Evolutionary conservation across 2,797 vertebrate species (phyloP).

Genomic region (Sebastes matsubarae): DNA sequence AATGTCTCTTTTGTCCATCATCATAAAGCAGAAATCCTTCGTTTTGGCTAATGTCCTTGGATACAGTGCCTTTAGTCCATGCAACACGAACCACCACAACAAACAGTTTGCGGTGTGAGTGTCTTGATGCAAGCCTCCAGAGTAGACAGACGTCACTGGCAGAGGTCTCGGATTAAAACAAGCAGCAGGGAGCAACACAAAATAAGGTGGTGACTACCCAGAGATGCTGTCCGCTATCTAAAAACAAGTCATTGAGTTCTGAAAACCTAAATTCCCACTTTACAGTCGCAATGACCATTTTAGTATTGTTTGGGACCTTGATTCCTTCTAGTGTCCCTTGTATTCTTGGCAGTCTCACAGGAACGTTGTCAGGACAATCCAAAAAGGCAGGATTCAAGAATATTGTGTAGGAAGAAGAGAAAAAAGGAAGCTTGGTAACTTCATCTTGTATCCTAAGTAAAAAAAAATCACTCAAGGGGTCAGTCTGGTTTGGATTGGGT

Average conservation of each 20-base stretch:
- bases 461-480: slow-evolving; percentile 11
- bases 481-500: slow-evolving; percentile 78
- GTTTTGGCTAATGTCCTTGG: slow-evolving; percentile 1
- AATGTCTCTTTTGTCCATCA: background rate
- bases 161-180: slow-evolving; percentile 13
- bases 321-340: background rate
- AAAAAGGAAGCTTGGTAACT: background rate
- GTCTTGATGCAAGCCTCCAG: slow-evolving; percentile 40
- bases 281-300: background rate
- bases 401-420: background rate
- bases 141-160: background rate
- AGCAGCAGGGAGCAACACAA: background rate
- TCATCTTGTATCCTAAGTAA: slow-evolving; percentile 32
- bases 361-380: slow-evolving; percentile 1
- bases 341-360: background rate
- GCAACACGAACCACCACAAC: background rate
- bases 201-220: background rate
- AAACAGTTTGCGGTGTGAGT: background rate
- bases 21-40: slow-evolving; percentile 9
- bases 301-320: background rate
- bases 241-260: slow-evolving; percentile 10
- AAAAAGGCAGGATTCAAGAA: slow-evolving; percentile 11
- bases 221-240: background rate
- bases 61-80: background rate
- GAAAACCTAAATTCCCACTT: background rate